Percentiles rank a stretch among this genome's conserved stretches.
These are phyloP conservation scores for Bothrops jararaca DNA, from an alignment of 2,113 vertebrate species.

Conservation along the genomic window DNA sequence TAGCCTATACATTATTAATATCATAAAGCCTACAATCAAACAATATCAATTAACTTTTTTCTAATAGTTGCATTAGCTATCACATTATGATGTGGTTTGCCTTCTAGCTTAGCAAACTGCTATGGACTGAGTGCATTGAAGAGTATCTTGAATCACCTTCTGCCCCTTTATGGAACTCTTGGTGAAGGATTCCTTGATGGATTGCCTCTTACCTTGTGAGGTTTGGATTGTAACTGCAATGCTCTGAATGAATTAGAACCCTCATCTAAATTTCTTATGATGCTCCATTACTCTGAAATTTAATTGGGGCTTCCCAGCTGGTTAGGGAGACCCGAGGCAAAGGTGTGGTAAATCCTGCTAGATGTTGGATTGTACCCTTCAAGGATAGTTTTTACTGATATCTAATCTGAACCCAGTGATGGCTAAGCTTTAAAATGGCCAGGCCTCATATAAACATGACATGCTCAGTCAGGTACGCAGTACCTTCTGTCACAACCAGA, in stretches of 20 bases:
- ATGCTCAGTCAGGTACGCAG: not conserved
- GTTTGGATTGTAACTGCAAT: not conserved
- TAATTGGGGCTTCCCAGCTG: not conserved
- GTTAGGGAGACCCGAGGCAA: not conserved
- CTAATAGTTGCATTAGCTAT: not conserved
- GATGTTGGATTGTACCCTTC: not conserved
- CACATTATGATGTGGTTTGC: not conserved
- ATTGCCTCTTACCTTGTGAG: not conserved
- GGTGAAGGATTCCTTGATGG: too few species aligned
- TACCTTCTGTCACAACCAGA: not conserved
- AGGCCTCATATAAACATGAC: not conserved
- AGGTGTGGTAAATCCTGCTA: not conserved
- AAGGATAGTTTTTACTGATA: not conserved
- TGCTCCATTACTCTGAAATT: not conserved
- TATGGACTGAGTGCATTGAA: not conserved
- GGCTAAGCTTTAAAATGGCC: not conserved
- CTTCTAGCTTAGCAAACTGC: not conserved
- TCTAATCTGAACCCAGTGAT: not conserved
- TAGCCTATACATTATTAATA: not conserved
- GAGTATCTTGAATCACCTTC: not conserved
- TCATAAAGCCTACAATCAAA: not conserved
- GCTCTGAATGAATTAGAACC: not conserved
- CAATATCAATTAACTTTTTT: not conserved
- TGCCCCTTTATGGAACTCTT: not conserved
- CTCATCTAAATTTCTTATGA: not conserved